Base-by-base conservation (phyloP, 1,140 invertebrate genomes). In the Aphis craccivora region DNA sequence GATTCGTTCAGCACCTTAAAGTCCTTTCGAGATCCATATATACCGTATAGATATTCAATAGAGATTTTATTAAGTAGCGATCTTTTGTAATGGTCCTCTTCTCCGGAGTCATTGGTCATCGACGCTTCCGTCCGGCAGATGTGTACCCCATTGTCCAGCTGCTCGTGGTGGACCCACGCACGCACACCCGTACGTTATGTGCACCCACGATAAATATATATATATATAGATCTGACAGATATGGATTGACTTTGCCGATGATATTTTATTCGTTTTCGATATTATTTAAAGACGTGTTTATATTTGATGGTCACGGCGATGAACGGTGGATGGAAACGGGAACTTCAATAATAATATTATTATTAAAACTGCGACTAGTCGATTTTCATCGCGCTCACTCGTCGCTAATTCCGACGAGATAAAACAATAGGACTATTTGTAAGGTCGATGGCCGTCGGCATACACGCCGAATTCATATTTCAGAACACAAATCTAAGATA, bases 101-200 rank as follows among this genome's bases (percentile, higher is more conserved):
- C 91, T 53, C 76, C 5, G 81, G 76, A 92, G 91, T 84, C 91
- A 53, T 53, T 92, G 91, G 91, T 93, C 91, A 86, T 84, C 91
- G 91, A 93, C 91, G 91, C 81, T 93, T 93, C 91, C 91, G 91
- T 93, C 91, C 91, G 91, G 91, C 91, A 93, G 91, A 93, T 93
- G 91, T 30, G 6, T 37, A 37, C 23, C 11, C 35, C 25, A 53
- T 93, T 84, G 81, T 93, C 91, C 91, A 93, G 91, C 91, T 93
- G 91, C 37, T 92, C 11, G 87, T 37, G 84, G 84, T 45, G 84
- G 40, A 86, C 84, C 11, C 40, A 76, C 30, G n/a, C 60, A n/a
- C 60, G 60, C 60, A n/a, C 22, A 22, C 76, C 5, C 20, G 2
- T 83, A 9, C 20, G 7, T 22, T 83, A 22, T 22, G 35, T n/a